Evolutionary conservation across 2,113 vertebrate species (phyloP).

Genomic region (Podarcis muralis): DNA sequence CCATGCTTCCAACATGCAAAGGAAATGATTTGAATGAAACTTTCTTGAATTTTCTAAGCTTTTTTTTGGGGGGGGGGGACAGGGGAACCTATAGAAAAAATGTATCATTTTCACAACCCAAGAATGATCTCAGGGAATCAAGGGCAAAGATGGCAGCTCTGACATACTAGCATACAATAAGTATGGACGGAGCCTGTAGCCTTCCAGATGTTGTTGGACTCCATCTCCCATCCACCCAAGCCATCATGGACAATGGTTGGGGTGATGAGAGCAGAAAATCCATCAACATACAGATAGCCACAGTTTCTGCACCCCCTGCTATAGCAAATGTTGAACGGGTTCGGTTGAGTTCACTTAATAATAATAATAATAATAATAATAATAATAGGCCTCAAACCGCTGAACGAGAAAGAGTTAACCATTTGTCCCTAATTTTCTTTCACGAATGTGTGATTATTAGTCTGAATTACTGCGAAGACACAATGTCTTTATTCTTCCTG

Average conservation of each 20-base stretch:
- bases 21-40: neutral
- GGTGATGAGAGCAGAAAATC: neutral
- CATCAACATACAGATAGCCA: neutral
- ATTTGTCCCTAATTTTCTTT: constrained; percentile 57
- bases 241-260: neutral
- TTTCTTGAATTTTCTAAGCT: neutral
- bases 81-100: too few species aligned
- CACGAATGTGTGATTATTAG: constrained; percentile 65
- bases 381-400: constrained; percentile 15
- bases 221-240: neutral
- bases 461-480: constrained; percentile 82
- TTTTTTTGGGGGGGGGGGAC: too few species aligned
- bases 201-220: neutral
- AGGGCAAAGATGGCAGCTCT: neutral
- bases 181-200: neutral
- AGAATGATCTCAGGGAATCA: neutral
- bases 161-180: neutral
- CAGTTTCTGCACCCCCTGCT: neutral
- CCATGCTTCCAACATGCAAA: neutral
- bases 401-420: constrained; percentile 50
- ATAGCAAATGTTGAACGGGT: neutral
- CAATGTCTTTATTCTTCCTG: constrained; percentile 85
- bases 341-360: neutral
- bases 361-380: too few species aligned
- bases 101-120: too few species aligned